These are phyloP conservation scores for Discoglossus pictus DNA, from an alignment of 2,797 vertebrate genomes.

Conservation along the genomic window DNA sequence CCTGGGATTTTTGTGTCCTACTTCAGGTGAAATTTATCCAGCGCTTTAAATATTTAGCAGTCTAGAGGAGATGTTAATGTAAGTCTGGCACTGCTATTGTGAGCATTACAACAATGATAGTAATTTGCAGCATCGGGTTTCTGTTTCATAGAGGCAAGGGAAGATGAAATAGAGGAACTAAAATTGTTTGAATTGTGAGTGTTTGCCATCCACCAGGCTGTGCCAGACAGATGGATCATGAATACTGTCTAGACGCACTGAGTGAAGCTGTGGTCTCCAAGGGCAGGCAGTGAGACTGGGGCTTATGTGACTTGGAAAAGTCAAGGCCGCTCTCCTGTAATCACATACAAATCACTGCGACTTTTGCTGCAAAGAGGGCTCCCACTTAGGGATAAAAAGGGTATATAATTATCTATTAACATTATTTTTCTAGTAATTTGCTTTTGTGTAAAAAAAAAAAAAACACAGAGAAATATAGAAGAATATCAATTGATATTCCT, in stretches of 20 bases:
- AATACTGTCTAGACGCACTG: constrained; percentile 95
- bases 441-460: too few relatives aligned
- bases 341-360: constrained; percentile 63
- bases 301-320: constrained; percentile 74
- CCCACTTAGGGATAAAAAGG: not conserved
- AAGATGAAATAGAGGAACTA: constrained; percentile 62
- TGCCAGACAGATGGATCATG: constrained; percentile 97
- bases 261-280: constrained; percentile 77
- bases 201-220: constrained; percentile 84
- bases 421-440: too few relatives aligned
- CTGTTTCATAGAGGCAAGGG: constrained; percentile 73
- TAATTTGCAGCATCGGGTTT: constrained; percentile 87
- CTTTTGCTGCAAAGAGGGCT: constrained; percentile 44
- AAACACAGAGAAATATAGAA: too few relatives aligned
- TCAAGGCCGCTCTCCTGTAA: constrained; percentile 65
- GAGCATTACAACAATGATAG: constrained; percentile 85
- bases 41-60: constrained; percentile 94
- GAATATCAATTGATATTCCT: too few relatives aligned
- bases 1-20: constrained; percentile 67
- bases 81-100: constrained; percentile 84
- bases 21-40: constrained; percentile 80
- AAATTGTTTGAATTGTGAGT: constrained; percentile 82
- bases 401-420: too few relatives aligned
- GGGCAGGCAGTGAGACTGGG: constrained; percentile 71
- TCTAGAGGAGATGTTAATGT: constrained; percentile 93